Evolutionary conservation across 2,888 invertebrate species (phyloP), one percentile per base, ranked within the genome.

Genomic region (Chloroclysta siterata): DNA sequence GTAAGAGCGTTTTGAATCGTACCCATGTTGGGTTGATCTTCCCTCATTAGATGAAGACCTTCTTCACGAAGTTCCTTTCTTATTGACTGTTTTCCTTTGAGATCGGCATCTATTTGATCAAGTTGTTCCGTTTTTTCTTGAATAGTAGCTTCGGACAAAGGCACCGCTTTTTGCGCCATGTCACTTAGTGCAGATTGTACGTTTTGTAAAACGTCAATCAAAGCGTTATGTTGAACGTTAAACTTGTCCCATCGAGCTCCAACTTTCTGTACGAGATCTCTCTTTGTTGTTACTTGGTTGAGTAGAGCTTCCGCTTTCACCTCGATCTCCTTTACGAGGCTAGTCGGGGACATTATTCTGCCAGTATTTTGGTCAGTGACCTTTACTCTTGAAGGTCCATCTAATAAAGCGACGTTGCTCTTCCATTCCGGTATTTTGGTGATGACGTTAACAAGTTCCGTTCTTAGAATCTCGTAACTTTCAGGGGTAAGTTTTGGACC

Each of bases 231-330:
- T 61, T 96, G 89, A 8, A 95, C 88, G 72, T 95, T 95, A 83
- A 98, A 98, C 71, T 96, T 95, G 65, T 95, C 94, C 95, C 97
- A 97, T 65, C 96, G 94, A 17, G 95, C 94, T 22, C 95, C 95
- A 58, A 97, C 94, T 84, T 95, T 95, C 75, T 96, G 94, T 8
- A 96, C 91, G 53, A 94, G 92, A 71, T 95, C 95, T 70, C 95
- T 94, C 72, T 96, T 96, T 14, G 94, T 93, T 8, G 94, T 94
- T 0, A 97, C 94, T 76, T 95, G 95, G 57, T 94, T 94, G 66
- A 96, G 94, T 39, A 97, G 86, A 39, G 95, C 93, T 65, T 95
- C 95, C 1, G 96, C 93, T 78, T 95, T 95, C 28, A 95, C 93
- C 86, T 97, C 96, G 17, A 97, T 93, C 79, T 96, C 96, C 72